A percentile compares a stretch with the other conserved stretches of the same genome.
Evolutionary conservation across 2,797 vertebrate genomes (phyloP).

Genomic region (Neosilurus mollespiculum): DNA sequence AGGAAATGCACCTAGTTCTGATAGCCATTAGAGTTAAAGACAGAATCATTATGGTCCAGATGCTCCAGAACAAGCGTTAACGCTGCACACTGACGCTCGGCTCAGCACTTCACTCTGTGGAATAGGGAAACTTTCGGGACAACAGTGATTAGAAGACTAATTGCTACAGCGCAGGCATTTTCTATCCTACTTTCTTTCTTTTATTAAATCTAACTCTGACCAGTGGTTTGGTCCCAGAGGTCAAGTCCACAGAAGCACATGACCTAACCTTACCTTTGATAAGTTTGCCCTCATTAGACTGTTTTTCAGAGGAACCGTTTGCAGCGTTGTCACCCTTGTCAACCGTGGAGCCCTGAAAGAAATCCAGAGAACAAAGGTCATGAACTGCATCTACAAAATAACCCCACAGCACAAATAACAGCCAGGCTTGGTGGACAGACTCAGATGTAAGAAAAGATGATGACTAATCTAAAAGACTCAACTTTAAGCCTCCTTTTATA

Average conservation of each 20-base stretch:
- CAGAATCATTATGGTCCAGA: conserved; percentile 29
- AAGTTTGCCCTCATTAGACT: conserved; percentile 77
- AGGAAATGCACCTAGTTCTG: conserved; percentile 14
- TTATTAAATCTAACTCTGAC: neutral
- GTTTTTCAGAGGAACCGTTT: conserved; percentile 60
- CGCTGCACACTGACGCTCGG: neutral
- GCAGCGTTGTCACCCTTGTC: neutral
- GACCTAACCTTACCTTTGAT: conserved; percentile 82
- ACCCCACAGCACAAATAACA: neutral
- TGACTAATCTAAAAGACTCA: neutral
- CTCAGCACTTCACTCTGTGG: neutral
- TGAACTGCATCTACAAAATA: neutral
- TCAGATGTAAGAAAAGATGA: neutral
- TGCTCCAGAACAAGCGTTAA: conserved; percentile 20
- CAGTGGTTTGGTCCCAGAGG: neutral
- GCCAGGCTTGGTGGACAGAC: neutral
- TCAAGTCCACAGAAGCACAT: neutral
- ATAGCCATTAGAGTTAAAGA: conserved; percentile 40
- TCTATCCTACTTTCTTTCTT: neutral
- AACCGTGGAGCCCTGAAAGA: conserved; percentile 50
- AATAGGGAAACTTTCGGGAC: conserved; percentile 7
- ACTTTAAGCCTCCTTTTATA: neutral
- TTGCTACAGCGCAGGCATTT: neutral
- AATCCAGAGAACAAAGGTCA: neutral
- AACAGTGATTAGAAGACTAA: conserved; percentile 10